A percentile compares a stretch with the other conserved stretches of the same genome.
These are phyloP conservation scores for Acleris laterana DNA, from an alignment of 2,888 invertebrate species.

Conservation along the genomic window DNA sequence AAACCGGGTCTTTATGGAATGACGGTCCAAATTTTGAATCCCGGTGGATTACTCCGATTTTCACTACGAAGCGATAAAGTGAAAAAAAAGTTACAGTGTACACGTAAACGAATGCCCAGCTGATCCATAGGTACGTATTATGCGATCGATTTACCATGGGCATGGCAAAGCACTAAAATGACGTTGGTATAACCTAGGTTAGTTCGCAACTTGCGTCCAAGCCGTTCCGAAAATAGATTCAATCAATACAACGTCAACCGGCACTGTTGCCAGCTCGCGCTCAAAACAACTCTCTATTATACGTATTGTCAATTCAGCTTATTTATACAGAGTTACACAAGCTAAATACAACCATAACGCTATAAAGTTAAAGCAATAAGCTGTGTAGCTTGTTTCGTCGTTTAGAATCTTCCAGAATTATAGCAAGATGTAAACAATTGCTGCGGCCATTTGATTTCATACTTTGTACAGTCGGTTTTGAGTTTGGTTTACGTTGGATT, in stretches of 20 bases:
- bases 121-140: neutral
- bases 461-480: neutral
- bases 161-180: constrained; percentile 14
- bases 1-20: too few relatives aligned
- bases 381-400: neutral
- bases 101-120: neutral
- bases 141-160: neutral
- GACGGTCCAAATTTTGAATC: too few relatives aligned
- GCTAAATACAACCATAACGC: neutral
- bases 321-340: constrained; percentile 1
- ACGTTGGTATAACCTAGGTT: constrained; percentile 18
- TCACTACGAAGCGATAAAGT: too few relatives aligned
- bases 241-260: constrained; percentile 20
- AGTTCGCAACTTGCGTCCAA: neutral
- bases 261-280: constrained; percentile 33
- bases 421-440: constrained; percentile 26
- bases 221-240: constrained; percentile 28
- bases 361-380: neutral
- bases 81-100: too few relatives aligned
- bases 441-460: neutral
- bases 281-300: constrained; percentile 31
- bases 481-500: neutral
- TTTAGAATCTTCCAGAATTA: constrained; percentile 4
- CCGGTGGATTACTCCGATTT: too few relatives aligned
- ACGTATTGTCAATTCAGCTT: neutral